Base-by-base conservation (phyloP, 2,888 invertebrate species). In the Cryptocephalus primarius region DNA sequence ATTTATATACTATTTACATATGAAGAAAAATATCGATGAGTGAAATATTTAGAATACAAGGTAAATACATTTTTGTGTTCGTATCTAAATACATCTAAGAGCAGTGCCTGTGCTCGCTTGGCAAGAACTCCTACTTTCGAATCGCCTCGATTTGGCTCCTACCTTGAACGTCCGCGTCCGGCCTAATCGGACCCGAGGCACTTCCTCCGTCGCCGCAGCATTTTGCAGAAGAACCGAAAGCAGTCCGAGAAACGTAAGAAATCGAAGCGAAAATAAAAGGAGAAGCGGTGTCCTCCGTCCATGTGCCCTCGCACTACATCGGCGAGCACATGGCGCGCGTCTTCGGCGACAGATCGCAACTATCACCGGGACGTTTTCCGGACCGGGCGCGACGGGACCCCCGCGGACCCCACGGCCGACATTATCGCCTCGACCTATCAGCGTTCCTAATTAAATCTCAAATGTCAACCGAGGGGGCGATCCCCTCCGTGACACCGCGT, bases 351-450 rank as follows among this genome's bases (percentile, higher is more conserved):
- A 36, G 12, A 36, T n/a, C 36, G 36, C 44, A 57, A 62, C 58
- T 60, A 66, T 65, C 65, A 64, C 64, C 64, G 56, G 51, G 56
- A 64, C 50, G 56, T 55, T 58, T 62, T 63, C 63, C 63, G 59
- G 55, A 59, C 58, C 57, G 50, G 49, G 50, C 50, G 50, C 48
- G 52, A 53, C 40, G 40, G 12, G 12, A 42, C 22, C n/a, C 11
- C 32, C 10, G 4, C 32, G 11, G 12, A 42, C n/a, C 13, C 10
- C 55, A 55, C 55, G 53, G 54, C 55, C 52, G 52, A 55, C 62
- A 56, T 62, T 63, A 65, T 66, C 60, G 60, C 63, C 53, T 45
- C 48, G 50, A 48, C 56, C 56, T 53, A 56, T 55, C 54, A 46
- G 53, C 43, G 46, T 42, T 44, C 47, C 49, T 60, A 60, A 62